Evolutionary conservation across 2,888 invertebrate species (phyloP), one percentile per base, ranked within the genome.

Genomic region (Eulithis prunata): DNA sequence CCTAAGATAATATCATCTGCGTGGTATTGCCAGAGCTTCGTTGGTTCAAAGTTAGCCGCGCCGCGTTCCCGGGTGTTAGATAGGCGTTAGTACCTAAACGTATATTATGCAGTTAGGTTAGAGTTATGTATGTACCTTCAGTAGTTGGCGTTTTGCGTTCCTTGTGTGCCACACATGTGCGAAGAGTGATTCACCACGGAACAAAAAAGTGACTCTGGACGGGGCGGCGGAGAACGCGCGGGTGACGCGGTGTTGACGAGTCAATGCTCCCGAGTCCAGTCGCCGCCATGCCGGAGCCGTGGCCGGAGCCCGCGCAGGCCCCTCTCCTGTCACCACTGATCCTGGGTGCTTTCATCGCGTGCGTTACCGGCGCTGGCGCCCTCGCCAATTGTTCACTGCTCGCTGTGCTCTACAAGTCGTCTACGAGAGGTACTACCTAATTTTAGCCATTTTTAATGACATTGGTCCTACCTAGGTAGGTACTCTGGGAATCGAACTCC

Each of bases 181-280:
- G 75, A 77, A 77, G 69, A 85, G 85, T 91, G 91, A 91, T 81
- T 91, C 91, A 91, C 85, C 79, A 80, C 75, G 81, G 80, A 85
- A 85, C 86, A 89, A 89, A 88, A 88, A 88, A 84, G 81, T 72
- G 72, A 77, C 73, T 78, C 75, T 82, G 85, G 84, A 94, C 80
- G 54, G 3, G 53, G 38, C 36, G 75, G 91, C 87, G 75, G 87
- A 79, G 88, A 82, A 86, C 85, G 90, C 85, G 80, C 86, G 82
- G 81, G 86, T 85, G 88, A 86, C 89, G 90, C 84, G 84, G 84
- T 28, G 46, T 71, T 76, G 77, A 76, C 78, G 82, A 90, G 91
- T 92, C 93, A 92, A 91, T 91, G 92, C 88, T 92, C 92, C 92
- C 92, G 85, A 76, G 78, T 90, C 89, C 85, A 79, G 82, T 79